A percentile compares a stretch with the other conserved stretches of the same genome.
Evolutionary conservation across 2,888 invertebrate genomes (phyloP).

Genomic region (Coenonympha arcania): DNA sequence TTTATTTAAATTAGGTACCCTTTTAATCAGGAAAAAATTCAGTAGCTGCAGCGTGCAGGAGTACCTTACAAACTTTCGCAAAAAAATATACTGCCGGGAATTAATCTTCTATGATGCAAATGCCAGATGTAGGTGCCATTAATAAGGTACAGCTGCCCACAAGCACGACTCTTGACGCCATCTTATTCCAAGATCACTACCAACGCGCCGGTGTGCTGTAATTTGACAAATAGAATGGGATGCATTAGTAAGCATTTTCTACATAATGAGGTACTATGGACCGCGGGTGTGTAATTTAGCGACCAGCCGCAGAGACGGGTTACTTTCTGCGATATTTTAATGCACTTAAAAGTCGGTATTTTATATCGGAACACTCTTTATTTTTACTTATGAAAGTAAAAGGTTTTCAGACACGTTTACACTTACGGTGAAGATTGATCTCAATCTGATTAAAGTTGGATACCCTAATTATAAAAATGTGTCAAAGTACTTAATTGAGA

Average conservation of each 20-base stretch:
- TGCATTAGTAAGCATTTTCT: constrained; percentile 70
- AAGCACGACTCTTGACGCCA: constrained; percentile 45
- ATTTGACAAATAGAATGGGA: constrained; percentile 73
- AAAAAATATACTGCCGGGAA: background rate
- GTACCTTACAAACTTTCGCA: no score
- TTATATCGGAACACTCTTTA: constrained; percentile 18
- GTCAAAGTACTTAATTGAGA: no score
- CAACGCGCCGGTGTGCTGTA: constrained; percentile 54
- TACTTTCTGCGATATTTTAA: constrained; percentile 33
- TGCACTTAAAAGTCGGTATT: constrained; percentile 45
- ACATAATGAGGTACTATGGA: constrained; percentile 60
- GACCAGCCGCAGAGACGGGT: constrained; percentile 56
- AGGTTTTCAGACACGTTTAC: background rate
- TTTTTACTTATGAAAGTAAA: background rate
- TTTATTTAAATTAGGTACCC: no score
- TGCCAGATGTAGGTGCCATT: constrained; percentile 26
- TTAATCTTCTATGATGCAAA: constrained; percentile 22
- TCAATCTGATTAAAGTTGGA: background rate
- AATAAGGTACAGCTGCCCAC: constrained; percentile 40
- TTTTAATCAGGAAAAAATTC: no score
- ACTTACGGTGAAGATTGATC: background rate
- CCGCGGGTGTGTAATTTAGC: constrained; percentile 63
- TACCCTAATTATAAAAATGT: background rate
- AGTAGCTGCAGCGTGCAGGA: background rate
- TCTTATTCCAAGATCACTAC: constrained; percentile 55